phyloP scores from a whole-genome alignment of 2,797 vertebrate genomes.

The Rhodeus uyekii region DNA sequence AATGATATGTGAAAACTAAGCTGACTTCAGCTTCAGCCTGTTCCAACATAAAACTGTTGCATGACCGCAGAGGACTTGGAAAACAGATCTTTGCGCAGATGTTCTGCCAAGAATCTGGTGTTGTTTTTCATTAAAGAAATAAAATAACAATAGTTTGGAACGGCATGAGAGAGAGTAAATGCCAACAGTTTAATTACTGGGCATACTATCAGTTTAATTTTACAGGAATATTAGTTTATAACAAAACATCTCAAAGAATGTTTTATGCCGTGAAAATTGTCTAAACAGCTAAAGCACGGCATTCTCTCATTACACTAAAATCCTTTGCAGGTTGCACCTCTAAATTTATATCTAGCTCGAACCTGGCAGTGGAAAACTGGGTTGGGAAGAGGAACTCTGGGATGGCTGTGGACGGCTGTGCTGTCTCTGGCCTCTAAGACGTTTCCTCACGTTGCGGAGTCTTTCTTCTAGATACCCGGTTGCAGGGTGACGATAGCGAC shows the following conservation, averaged over 20 bases:
- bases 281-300: neutral
- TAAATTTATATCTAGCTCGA: neutral
- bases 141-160: no score
- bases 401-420: neutral
- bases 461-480: conserved; percentile 20
- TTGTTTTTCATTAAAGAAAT: neutral
- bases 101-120: neutral
- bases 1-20: no score
- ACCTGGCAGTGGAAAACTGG: neutral
- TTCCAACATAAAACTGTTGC: no score
- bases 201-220: neutral
- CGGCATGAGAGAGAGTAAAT: no score
- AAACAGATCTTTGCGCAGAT: neutral
- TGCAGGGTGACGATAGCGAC: conserved; percentile 3
- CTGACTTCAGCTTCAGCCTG: no score
- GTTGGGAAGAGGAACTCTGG: neutral
- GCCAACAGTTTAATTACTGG: no score
- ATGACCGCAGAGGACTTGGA: no score
- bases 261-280: neutral
- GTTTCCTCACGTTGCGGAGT: conserved; percentile 1
- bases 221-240: neutral
- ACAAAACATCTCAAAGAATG: no score
- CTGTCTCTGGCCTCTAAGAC: neutral
- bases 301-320: neutral
- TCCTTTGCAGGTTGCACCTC: neutral